phyloP scores from a whole-genome alignment of 2,797 vertebrate species.

The Alcedo quadribrachys region DNA sequence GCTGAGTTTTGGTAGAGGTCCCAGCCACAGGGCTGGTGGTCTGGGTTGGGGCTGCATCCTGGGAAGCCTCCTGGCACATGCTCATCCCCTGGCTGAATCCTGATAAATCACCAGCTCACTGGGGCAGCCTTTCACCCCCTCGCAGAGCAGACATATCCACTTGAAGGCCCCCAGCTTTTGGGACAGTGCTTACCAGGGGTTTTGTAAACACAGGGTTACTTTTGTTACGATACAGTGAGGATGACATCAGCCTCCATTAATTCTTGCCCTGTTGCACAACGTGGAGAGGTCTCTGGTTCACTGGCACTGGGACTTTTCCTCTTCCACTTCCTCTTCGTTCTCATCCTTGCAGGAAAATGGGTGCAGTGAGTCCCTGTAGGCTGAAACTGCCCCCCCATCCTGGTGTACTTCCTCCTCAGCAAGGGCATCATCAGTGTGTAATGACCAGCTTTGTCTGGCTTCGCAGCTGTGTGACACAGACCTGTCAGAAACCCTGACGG shows the following conservation, averaged over 20 bases:
- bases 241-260: background rate
- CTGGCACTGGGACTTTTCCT: background rate
- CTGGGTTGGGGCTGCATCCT: background rate
- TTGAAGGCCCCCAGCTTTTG: background rate
- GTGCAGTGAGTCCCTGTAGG: background rate
- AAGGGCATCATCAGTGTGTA: background rate
- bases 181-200: background rate
- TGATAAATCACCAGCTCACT: fast-evolving
- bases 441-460: background rate
- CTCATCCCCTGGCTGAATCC: background rate
- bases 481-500: background rate
- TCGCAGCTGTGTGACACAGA: background rate
- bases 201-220: background rate
- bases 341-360: background rate
- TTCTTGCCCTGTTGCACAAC: background rate
- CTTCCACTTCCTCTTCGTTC: background rate
- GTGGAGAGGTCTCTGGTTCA: fast-evolving
- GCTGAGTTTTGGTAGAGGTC: background rate
- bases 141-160: fast-evolving
- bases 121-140: background rate
- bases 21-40: background rate
- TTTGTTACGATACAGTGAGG: fast-evolving
- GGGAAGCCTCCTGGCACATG: no score
- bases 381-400: background rate
- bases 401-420: background rate